Conservation (phyloP, 2,888 invertebrate genomes). For the Notocelia uddmanniana region DNA sequence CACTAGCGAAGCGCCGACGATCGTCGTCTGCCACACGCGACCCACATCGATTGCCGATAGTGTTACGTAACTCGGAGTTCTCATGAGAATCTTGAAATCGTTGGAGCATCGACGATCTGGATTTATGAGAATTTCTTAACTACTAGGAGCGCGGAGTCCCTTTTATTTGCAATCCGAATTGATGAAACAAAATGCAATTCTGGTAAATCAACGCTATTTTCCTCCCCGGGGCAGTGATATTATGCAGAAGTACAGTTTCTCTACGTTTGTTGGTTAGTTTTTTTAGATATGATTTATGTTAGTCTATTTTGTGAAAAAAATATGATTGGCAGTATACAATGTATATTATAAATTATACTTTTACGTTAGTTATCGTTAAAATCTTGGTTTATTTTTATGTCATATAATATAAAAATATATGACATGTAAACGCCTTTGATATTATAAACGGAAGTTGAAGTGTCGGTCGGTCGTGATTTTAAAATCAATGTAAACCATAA, state of each 20-base stretch:
- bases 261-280: not conserved
- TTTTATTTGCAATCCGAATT: slow-evolving; percentile 26
- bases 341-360: too few species aligned
- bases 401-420: too few species aligned
- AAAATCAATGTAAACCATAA: too few species aligned
- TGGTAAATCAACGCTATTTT: not conserved
- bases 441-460: too few species aligned
- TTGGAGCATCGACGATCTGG: slow-evolving; percentile 55
- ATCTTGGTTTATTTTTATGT: too few species aligned
- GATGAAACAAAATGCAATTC: slow-evolving; percentile 15
- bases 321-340: too few species aligned
- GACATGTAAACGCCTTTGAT: too few species aligned
- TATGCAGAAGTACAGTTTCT: not conserved
- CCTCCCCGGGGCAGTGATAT: not conserved
- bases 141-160: slow-evolving; percentile 20
- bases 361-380: too few species aligned
- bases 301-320: too few species aligned
- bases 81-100: slow-evolving; percentile 59
- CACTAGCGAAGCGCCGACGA: slow-evolving; percentile 60
- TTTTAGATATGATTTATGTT: too few species aligned
- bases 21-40: slow-evolving; percentile 66
- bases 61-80: slow-evolving; percentile 58
- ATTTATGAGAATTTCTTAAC: slow-evolving; percentile 45
- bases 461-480: too few species aligned
- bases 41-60: slow-evolving; percentile 73